Conservation (phyloP, 2,888 invertebrate genomes). For the Neria commutata region DNA sequence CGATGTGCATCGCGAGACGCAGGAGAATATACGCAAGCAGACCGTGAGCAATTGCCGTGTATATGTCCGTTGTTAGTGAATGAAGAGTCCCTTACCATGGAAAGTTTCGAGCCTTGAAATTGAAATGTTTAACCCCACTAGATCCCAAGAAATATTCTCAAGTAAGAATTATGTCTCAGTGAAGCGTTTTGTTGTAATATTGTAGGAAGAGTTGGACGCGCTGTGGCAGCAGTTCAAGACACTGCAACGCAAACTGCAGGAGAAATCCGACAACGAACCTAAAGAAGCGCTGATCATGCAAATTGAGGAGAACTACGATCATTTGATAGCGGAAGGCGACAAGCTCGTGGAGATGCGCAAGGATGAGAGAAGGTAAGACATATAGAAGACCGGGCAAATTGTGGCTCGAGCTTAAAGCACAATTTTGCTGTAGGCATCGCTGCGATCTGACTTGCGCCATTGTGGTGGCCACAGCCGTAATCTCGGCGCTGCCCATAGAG, state of each 20-base stretch:
- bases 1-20: constrained; percentile 55
- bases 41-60: constrained; percentile 40
- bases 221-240: constrained; percentile 60
- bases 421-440: constrained; percentile 42
- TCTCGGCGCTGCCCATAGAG: constrained; percentile 53
- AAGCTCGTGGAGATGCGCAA: constrained; percentile 55
- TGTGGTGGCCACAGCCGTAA: constrained; percentile 49
- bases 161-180: too few relatives aligned
- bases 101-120: too few relatives aligned
- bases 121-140: too few relatives aligned
- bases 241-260: constrained; percentile 55
- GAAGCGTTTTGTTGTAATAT: too few relatives aligned
- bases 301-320: constrained; percentile 61
- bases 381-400: not conserved
- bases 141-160: too few relatives aligned
- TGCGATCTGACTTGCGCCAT: constrained; percentile 56
- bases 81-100: too few relatives aligned
- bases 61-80: not conserved
- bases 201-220: constrained; percentile 50
- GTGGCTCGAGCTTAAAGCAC: not conserved
- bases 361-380: constrained; percentile 51
- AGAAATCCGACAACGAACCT: constrained; percentile 55
- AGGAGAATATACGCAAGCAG: constrained; percentile 55
- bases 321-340: constrained; percentile 58
- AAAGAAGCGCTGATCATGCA: constrained; percentile 58